Conservation (phyloP, 1,140 invertebrate genomes). For the Drosophila subpulchrella region DNA sequence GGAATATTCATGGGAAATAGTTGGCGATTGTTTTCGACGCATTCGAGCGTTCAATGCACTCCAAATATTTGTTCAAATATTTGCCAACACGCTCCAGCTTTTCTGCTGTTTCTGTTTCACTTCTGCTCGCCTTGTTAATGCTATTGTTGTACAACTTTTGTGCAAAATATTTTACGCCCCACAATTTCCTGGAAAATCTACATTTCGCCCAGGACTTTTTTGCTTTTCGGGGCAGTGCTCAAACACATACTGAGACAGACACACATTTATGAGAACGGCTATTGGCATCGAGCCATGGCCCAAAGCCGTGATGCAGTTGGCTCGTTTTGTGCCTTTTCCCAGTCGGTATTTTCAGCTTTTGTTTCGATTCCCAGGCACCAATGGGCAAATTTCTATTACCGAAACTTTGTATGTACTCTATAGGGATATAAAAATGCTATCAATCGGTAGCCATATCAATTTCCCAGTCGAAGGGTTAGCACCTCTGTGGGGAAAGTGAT, state of each 20-base stretch:
- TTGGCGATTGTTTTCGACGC: conserved; percentile 56
- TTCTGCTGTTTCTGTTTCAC: conserved; percentile 20
- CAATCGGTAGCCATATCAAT: conserved; percentile 30
- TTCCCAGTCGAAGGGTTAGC: conserved; percentile 31
- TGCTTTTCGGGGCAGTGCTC: conserved; percentile 20
- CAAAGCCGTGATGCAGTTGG: conserved; percentile 58
- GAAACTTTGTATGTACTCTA: conserved; percentile 64
- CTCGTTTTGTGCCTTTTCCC: conserved; percentile 18
- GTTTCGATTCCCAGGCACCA: conserved; percentile 58
- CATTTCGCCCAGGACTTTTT: conserved; percentile 27
- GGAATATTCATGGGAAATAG: conserved; percentile 48
- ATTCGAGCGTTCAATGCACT: conserved; percentile 66
- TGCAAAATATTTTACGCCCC: conserved; percentile 69
- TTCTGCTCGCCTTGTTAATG: conserved; percentile 52
- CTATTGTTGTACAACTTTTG: conserved; percentile 76
- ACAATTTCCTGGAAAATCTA: conserved; percentile 49
- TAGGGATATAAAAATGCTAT: conserved; percentile 27
- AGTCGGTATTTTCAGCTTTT: conserved; percentile 64
- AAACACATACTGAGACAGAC: conserved; percentile 15
- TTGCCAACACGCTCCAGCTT: conserved; percentile 38
- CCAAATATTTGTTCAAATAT: conserved; percentile 70
- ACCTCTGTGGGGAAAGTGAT: conserved; percentile 1
- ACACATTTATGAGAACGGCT: conserved; percentile 52
- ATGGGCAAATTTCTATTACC: conserved; percentile 59
- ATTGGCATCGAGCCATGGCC: conserved; percentile 69